Evolutionary conservation across 2,888 invertebrate species (phyloP).

Genomic region (Acrobasis repandana): DNA sequence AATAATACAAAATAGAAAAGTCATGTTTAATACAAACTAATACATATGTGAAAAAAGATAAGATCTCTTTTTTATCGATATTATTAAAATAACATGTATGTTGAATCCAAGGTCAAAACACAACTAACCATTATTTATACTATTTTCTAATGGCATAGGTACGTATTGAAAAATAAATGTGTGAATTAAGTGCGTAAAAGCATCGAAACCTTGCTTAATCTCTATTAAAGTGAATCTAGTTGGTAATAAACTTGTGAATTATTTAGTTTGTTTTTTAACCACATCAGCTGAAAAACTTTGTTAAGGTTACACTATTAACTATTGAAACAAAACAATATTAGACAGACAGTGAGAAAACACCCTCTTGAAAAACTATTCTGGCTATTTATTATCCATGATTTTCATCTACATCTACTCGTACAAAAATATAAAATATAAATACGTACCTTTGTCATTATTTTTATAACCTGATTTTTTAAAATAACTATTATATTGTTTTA

Average conservation of each 20-base stretch:
- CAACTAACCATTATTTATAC: no score
- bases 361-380: no score
- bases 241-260: neutral
- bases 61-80: constrained; percentile 40
- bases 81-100: constrained; percentile 31
- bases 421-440: no score
- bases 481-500: no score
- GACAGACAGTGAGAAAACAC: neutral
- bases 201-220: neutral
- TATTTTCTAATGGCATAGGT: neutral
- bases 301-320: neutral
- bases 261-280: neutral
- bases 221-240: neutral
- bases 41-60: no score
- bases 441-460: no score
- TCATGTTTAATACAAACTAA: no score
- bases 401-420: no score
- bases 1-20: no score
- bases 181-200: neutral
- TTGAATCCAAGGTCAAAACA: neutral
- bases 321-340: neutral
- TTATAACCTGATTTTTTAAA: no score
- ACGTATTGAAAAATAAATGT: neutral
- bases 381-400: no score
- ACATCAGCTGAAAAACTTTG: neutral